phyloP scores from a whole-genome alignment of 2,888 invertebrate genomes.

The Stramonita haemastoma region DNA sequence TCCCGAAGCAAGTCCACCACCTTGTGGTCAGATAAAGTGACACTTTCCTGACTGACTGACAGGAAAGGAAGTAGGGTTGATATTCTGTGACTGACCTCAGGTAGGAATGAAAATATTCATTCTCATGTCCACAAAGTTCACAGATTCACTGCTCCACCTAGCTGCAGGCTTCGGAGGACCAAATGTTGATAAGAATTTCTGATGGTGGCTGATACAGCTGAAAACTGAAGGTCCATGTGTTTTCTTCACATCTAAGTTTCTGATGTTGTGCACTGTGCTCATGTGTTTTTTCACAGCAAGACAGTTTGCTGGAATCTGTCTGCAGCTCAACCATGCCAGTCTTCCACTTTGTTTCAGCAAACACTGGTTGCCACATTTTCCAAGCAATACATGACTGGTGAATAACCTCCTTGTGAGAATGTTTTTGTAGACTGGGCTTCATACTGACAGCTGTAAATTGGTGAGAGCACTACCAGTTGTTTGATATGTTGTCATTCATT shows the following conservation, averaged over 20 bases:
- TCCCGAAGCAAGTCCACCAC: not conserved
- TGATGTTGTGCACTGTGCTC: not conserved
- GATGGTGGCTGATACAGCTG: not conserved
- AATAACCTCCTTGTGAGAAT: not conserved
- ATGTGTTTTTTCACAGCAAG: not conserved
- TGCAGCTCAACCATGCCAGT: not conserved
- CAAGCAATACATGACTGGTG: not conserved
- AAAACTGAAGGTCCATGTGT: not conserved
- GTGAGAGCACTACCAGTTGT: not conserved
- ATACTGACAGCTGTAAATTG: not conserved
- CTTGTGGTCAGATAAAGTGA: not conserved
- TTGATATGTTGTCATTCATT: not conserved
- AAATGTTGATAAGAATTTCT: not conserved
- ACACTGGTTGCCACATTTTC: not conserved
- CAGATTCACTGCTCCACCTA: not conserved
- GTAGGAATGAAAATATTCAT: constrained; percentile 36
- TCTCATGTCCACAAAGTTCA: constrained; percentile 33
- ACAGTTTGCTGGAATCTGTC: not conserved
- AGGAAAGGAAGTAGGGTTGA: constrained; percentile 34
- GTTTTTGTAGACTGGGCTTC: not conserved
- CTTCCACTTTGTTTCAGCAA: not conserved
- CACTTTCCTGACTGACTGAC: not conserved
- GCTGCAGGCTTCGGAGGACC: not conserved
- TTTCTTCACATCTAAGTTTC: not conserved
- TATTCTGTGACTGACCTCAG: constrained; percentile 9